Conservation (phyloP, 1,140 invertebrate species). For the Drosophila eugracilis region DNA sequence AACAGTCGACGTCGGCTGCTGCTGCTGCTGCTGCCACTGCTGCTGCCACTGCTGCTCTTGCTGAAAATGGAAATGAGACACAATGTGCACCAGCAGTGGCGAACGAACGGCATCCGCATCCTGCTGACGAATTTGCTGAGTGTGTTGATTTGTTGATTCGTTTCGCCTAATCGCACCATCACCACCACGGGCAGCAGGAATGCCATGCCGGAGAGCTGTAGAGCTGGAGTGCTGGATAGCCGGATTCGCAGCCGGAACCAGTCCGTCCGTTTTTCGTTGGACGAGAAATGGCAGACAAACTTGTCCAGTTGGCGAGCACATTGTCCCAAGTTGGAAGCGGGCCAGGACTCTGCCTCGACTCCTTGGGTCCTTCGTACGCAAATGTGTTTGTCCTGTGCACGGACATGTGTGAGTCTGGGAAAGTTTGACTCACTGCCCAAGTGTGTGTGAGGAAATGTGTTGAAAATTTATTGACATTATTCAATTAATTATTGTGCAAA, state of each 20-base stretch:
- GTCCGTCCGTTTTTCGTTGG: constrained; percentile 13
- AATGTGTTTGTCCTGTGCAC: constrained; percentile 80
- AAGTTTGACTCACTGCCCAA: constrained; percentile 60
- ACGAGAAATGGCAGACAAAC: constrained; percentile 58
- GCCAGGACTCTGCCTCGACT: constrained; percentile 18
- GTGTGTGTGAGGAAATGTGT: constrained; percentile 73
- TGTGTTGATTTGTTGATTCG: constrained; percentile 85
- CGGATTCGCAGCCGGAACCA: constrained; percentile 26
- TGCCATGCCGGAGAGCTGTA: too few species aligned
- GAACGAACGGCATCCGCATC: constrained; percentile 57
- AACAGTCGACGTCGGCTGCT: constrained; percentile 70
- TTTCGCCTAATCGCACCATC: constrained; percentile 84
- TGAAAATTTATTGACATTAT: constrained; percentile 84
- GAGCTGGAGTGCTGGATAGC: constrained; percentile 1
- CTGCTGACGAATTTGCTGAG: constrained; percentile 84
- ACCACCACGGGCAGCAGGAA: constrained; percentile 47
- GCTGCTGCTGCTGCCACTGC: constrained; percentile 21
- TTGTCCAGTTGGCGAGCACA: constrained; percentile 67
- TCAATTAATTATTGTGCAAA: constrained; percentile 85
- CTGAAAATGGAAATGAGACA: constrained; percentile 82
- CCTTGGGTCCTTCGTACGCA: constrained; percentile 59
- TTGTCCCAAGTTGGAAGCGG: constrained; percentile 62
- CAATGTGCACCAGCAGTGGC: constrained; percentile 70
- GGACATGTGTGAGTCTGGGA: constrained; percentile 62
- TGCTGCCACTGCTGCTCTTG: constrained; percentile 17